Conservation (phyloP, 23 tunicate species). For the Styela clava region DNA sequence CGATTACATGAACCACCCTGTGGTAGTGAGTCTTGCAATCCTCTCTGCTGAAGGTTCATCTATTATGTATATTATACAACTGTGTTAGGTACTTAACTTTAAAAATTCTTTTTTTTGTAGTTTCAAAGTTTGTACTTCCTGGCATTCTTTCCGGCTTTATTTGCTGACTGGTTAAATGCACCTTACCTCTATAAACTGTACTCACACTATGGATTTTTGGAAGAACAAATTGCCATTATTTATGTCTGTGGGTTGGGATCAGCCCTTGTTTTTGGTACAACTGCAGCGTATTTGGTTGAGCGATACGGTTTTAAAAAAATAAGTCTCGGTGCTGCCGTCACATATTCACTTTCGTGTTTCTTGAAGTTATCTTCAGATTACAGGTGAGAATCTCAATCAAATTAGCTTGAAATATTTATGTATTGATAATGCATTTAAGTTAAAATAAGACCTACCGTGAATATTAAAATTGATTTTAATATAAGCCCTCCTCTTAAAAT, state of each 20-base stretch:
- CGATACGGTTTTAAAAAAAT: conserved; percentile 31
- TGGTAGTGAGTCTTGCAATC: too few relatives aligned
- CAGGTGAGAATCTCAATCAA: conserved; percentile 4
- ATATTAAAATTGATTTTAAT: too few relatives aligned
- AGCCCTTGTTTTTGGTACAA: conserved; percentile 46
- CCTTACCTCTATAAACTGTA: conserved; percentile 90
- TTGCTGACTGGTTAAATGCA: conserved; percentile 99
- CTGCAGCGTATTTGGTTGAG: conserved; percentile 34
- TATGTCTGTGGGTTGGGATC: conserved; percentile 89
- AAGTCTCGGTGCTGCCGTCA: conserved; percentile 34
- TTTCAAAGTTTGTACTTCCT: conserved; percentile 76
- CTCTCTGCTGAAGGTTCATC: too few relatives aligned
- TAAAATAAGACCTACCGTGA: too few relatives aligned
- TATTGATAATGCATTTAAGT: too few relatives aligned
- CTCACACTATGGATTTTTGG: conserved; percentile 69
- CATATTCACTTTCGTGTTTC: conserved; percentile 63
- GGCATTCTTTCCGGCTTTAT: conserved; percentile 47
- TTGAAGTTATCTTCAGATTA: conserved; percentile 77
- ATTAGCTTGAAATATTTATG: neutral
- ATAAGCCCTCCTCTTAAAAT: too few relatives aligned
- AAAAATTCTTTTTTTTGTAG: conserved; percentile 25
- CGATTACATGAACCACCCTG: too few relatives aligned
- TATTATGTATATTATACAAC: too few relatives aligned
- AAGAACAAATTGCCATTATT: conserved; percentile 89
- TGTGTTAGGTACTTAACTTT: too few relatives aligned